A percentile compares a stretch with the other conserved stretches of the same genome.
Conservation (phyloP, 2,113 vertebrate species). For the Myotis brandtii region DNA sequence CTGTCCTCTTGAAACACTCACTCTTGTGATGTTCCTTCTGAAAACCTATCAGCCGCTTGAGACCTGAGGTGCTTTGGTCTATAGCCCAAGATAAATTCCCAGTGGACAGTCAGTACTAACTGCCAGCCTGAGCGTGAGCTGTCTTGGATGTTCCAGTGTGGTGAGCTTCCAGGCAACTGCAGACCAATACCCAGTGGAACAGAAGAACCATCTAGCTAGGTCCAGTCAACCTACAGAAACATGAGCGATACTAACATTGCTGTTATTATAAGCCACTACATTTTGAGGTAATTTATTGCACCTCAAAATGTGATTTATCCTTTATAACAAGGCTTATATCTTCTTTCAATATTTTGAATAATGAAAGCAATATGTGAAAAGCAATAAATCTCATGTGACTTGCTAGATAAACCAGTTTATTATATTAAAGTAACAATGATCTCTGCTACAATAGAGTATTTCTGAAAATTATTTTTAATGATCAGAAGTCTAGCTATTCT, state of each 20-base stretch:
- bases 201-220: not conserved
- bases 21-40: not conserved
- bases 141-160: not conserved
- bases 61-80: not conserved
- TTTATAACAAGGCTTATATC: not conserved
- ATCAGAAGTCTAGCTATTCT: not conserved
- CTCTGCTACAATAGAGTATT: not conserved
- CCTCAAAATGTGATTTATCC: too few relatives aligned
- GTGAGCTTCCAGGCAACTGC: not conserved
- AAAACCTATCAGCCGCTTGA: not conserved
- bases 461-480: constrained; percentile 60
- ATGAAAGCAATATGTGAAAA: constrained; percentile 42
- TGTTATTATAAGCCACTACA: not conserved
- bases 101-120: not conserved
- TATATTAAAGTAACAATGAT: constrained; percentile 33
- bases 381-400: not conserved
- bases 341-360: constrained; percentile 8
- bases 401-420: not conserved
- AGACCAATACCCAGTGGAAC: not conserved
- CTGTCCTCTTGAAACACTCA: not conserved
- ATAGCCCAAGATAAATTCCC: not conserved
- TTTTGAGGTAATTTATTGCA: constrained; percentile 14
- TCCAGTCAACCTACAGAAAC: not conserved
- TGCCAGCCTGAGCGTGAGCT: not conserved
- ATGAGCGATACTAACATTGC: not conserved